Evolutionary conservation across 1,140 invertebrate species (phyloP).

Genomic region (Portunus trituberculatus): DNA sequence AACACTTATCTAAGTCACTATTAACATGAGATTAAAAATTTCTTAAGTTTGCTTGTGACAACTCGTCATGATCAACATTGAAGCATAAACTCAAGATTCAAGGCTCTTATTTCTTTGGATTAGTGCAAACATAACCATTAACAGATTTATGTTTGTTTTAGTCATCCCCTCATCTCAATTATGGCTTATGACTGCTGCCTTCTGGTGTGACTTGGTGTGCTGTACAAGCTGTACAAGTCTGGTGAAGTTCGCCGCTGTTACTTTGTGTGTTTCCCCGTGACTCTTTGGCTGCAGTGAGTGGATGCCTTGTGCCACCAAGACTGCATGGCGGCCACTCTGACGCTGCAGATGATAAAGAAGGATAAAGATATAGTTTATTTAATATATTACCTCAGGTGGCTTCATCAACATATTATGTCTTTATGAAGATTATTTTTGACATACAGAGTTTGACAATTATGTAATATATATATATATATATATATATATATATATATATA

Average conservation of each 20-base stretch:
- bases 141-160: not conserved
- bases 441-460: not conserved
- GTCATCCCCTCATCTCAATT: not conserved
- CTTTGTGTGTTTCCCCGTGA: not conserved
- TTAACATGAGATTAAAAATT: not conserved
- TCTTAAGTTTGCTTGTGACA: not conserved
- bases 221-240: not conserved
- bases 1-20: not conserved
- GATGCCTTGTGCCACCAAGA: not conserved
- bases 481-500: slow-evolving; percentile 26
- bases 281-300: not conserved
- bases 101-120: not conserved
- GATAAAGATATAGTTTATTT: not conserved
- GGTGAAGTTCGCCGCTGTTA: not conserved
- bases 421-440: not conserved
- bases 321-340: not conserved
- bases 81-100: not conserved
- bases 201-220: too few species aligned
- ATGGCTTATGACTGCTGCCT: not conserved
- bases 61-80: not conserved
- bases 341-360: not conserved
- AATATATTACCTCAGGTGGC: not conserved
- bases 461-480: not conserved
- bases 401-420: not conserved
- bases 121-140: too few species aligned